Base-by-base conservation (phyloP, 2,888 invertebrate species). In the Ophion slaviceki region DNA sequence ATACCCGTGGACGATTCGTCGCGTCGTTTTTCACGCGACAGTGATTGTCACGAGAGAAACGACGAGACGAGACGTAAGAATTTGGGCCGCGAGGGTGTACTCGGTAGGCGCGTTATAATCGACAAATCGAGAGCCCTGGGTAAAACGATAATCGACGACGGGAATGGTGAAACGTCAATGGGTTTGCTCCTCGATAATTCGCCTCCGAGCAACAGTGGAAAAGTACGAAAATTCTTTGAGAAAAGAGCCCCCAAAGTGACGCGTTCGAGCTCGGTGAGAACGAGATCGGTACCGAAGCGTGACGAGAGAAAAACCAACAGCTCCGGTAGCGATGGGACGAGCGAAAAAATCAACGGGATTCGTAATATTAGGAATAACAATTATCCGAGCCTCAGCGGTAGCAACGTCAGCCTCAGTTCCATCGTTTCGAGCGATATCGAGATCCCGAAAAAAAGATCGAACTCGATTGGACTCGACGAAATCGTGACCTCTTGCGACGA, bases 401-500 rank as follows among this genome's bases (percentile, higher is more conserved):
- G 93, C 75, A 92, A 91, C 72, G 86, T 92, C 6, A 93, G 93
- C 62, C 85, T 93, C 8, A 92, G 89, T 81, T 93, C 93, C 2
- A 92, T 92, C 74, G 87, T 92, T 1, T 92, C 92, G 76, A 87
- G 87, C 67, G 93, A 93, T 59, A 36, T 88, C 28, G 92, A 92
- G 68, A 87, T 91, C n/a, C 20, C 1, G 2, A 61, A 61, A 8
- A 93, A 93, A 78, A 90, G 92, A 53, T 92, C 93, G 70, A 92
- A 91, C 77, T 93, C 91, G 0, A 85, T 92, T 85, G 95, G 61
- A 4, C 20, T 96, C 87, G 96, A 96, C 91, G 96, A 96, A 93
- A 95, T 96, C 90, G 95, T 96, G 94, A 96, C 95, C 88, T 95
- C 96, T 87, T 96, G 96, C 91, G 96, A 96, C 88, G 96, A 96